Base-by-base conservation (phyloP, 2,113 vertebrate species). In the Cheirogaleus medius region DNA sequence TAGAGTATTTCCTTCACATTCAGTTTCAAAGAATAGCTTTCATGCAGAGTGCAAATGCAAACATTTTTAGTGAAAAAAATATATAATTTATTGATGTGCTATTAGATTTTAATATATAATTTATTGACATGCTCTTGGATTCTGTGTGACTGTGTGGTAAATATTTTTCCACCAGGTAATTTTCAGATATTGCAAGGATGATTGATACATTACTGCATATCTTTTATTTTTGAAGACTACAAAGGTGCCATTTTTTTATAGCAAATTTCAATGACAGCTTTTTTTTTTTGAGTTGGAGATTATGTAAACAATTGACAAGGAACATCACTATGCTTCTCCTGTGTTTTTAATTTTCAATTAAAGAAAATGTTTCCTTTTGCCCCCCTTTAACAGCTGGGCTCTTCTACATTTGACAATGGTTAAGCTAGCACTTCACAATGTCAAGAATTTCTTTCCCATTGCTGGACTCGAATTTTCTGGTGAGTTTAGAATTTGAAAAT, bases 321-420 rank as follows among this genome's bases (percentile, higher is more conserved):
- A 83, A 34, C n/a, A n/a, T 69, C 37, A 77, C 32, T 93, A 0
- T 87, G 68, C 49, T 86, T 86, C 47, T 74, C 18, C 74, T 17
- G 27, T 82, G 29, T 9, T 83, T 27, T 13, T 84, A 32, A 66
- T 84, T 74, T 97, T 98, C 69, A 91, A 49, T 94, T 2, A 1
- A 78, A 71, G 52, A 87, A 60, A 94, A 52, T 73, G 77, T 3
- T 96, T 97, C 4, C 94, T 73, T 78, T 58, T 44, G 52, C 12
- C 34, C 25, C 18, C 34, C n/a, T 71, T 81, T 58, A 95, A 37
- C 94, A 99, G 99, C 98, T 99, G 99, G 99, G 98, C 99, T 98
- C 99, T 99, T 96, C 99, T 99, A 9, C 99, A 99, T 95, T 98
- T 99, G 98, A 99, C 99, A 78, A 99, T 99, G 99, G 99, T 99